Evolutionary conservation across 2,888 invertebrate species (phyloP), one percentile per base, ranked within the genome.

Genomic region (Paralinhomoeus sp.): DNA sequence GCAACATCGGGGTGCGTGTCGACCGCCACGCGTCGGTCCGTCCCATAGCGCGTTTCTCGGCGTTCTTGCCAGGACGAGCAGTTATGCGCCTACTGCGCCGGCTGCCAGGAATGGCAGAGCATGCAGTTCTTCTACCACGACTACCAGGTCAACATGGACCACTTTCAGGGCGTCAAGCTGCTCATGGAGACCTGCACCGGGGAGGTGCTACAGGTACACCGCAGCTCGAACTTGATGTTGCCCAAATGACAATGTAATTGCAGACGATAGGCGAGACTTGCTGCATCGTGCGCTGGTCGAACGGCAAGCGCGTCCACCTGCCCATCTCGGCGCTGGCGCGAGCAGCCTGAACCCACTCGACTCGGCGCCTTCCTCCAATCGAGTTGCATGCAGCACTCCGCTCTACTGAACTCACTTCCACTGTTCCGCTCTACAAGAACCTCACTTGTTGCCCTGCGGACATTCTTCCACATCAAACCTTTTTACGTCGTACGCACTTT

Each of bases 71-170:
- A 27, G 27, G 46, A 46, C 35, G 40, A 40, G 39, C 44, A 46
- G 34, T 41, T 41, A 2, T 22, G 44, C 23, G 46, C 46, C 41
- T 37, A 23, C 34, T 46, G 46, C 35, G 9, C 44, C 35, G 46
- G 37, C 27, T 46, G 46, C 38, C n/a, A 21, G 13, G 22, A 44
- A 18, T 41, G 44, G 20, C 22, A 23, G 35, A 41, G 44, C 9
- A 46, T 44, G 22, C 44, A 44, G 3, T 46, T 46, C 38, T 44
- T 44, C 24, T 46, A 23, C 24, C 35, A 17, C 38, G 46, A 46
- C 24, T 46, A 23, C 24, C 35, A 17, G 12, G 12, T 35, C 5
- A 7, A 18, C 5, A 5, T 35, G 12, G 21, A 41, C 13, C 35
- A 45, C 21, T 45, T 42, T 42, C 39, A 45, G 34, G 35, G 40